Evolutionary conservation across 2,797 vertebrate species (phyloP).

Genomic region (Rhincodon typus): DNA sequence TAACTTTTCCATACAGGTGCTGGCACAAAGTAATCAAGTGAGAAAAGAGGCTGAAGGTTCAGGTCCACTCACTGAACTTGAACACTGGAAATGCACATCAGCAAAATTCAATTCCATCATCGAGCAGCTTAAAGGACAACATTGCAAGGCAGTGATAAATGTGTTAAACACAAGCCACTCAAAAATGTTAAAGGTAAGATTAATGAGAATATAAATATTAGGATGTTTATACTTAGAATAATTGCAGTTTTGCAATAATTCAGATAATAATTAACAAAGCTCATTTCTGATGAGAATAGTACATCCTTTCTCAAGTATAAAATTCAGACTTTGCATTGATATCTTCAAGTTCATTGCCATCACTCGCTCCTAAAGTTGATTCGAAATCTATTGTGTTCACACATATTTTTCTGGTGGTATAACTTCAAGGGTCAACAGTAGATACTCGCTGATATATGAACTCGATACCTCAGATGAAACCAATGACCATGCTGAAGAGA

Average conservation of each 20-base stretch:
- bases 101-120: conserved; percentile 69
- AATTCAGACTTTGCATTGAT: not conserved
- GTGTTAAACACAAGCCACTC: conserved; percentile 62
- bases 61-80: conserved; percentile 66
- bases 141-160: conserved; percentile 63
- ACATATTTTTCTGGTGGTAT: not conserved
- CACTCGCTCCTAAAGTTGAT: not conserved
- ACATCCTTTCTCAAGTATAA: too few species aligned
- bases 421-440: not conserved
- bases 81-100: conserved; percentile 69
- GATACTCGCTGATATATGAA: not conserved
- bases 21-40: conserved; percentile 62
- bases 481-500: not conserved
- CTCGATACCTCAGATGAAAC: not conserved
- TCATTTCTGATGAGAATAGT: not conserved
- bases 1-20: conserved; percentile 55
- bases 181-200: conserved; percentile 62
- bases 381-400: not conserved
- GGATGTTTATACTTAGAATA: not conserved
- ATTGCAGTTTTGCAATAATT: not conserved
- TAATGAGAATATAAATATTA: not conserved
- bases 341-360: not conserved
- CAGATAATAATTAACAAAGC: not conserved
- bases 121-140: conserved; percentile 64
- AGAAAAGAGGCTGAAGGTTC: conserved; percentile 60